Percentiles rank a stretch among this genome's conserved stretches.
phyloP scores from a whole-genome alignment of 2,797 vertebrate genomes.

The Sphaeramia orbicularis region DNA sequence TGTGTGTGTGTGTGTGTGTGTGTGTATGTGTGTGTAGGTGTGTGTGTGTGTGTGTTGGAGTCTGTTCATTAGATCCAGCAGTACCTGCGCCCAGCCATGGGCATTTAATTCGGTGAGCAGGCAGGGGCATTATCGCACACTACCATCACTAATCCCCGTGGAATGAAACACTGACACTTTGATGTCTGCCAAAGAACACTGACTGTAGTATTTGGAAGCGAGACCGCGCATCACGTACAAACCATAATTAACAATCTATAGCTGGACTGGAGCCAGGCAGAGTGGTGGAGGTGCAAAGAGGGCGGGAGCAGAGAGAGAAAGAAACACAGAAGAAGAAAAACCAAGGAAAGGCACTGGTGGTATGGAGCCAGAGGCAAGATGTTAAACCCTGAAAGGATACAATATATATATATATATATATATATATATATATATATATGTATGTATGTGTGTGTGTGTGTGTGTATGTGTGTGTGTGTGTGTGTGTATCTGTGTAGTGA shows the following conservation, averaged over 20 bases:
- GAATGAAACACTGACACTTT: slow-evolving; percentile 80
- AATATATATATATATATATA: slow-evolving; percentile 17
- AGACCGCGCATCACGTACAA: slow-evolving; percentile 67
- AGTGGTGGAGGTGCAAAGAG: slow-evolving; percentile 46
- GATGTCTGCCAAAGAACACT: slow-evolving; percentile 77
- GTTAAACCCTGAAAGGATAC: slow-evolving; percentile 48
- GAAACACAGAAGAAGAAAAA: slow-evolving; percentile 22
- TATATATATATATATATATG: slow-evolving; percentile 14
- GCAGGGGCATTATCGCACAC: slow-evolving; percentile 73
- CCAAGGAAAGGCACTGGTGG: slow-evolving; percentile 49
- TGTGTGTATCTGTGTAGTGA: too few relatives aligned
- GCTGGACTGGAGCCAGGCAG: slow-evolving; percentile 76
- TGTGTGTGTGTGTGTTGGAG: too few relatives aligned
- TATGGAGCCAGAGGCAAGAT: slow-evolving; percentile 55
- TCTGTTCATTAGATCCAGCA: too few relatives aligned
- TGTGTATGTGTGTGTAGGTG: too few relatives aligned
- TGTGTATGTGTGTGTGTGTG: too few relatives aligned
- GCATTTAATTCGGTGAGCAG: slow-evolving; percentile 73
- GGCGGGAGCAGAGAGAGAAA: slow-evolving; percentile 20
- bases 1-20: slow-evolving; percentile 9
- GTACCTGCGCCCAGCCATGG: slow-evolving; percentile 75
- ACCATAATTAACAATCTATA: slow-evolving; percentile 83
- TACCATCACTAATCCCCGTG: slow-evolving; percentile 78
- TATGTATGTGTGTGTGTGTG: too few relatives aligned
- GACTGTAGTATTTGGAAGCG: slow-evolving; percentile 68